Percentiles rank a stretch among this genome's conserved stretches.
Evolutionary conservation across 2,113 vertebrate genomes (phyloP).

Genomic region (Cynopterus brachyotis): DNA sequence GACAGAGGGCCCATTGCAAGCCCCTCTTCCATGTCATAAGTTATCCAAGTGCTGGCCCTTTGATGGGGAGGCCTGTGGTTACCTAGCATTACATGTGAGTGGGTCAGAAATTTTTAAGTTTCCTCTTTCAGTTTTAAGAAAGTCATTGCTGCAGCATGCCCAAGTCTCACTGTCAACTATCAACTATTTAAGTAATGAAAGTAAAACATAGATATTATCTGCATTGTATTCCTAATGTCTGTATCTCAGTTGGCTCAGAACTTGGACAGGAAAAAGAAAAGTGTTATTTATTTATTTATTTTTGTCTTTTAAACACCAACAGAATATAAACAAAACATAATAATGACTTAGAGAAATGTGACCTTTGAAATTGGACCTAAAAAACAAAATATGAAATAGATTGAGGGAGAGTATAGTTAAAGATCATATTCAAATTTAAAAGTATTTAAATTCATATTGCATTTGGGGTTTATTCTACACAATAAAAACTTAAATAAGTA

Average conservation of each 20-base stretch:
- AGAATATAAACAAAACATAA: not conserved
- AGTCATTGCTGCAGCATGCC: fast-evolving
- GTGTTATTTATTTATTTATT: not conserved
- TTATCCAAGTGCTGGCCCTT: not conserved
- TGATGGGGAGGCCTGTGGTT: not conserved
- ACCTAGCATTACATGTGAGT: not conserved
- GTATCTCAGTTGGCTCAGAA: not conserved
- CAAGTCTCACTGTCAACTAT: not conserved
- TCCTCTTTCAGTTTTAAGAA: not conserved
- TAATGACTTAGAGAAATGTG: not conserved
- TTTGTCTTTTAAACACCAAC: not conserved
- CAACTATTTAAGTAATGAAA: not conserved
- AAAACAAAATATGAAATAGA: not conserved
- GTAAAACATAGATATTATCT: not conserved
- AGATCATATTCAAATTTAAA: not conserved
- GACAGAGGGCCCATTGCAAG: not conserved
- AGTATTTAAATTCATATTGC: not conserved
- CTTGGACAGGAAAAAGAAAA: not conserved
- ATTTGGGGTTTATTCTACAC: not conserved
- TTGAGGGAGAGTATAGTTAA: not conserved
- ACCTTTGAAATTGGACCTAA: not conserved
- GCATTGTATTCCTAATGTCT: fast-evolving
- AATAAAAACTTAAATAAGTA: not conserved
- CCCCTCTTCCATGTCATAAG: not conserved
- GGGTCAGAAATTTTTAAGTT: not conserved